Conservation (phyloP, 1,140 invertebrate genomes). For the Caerostris darwini region DNA sequence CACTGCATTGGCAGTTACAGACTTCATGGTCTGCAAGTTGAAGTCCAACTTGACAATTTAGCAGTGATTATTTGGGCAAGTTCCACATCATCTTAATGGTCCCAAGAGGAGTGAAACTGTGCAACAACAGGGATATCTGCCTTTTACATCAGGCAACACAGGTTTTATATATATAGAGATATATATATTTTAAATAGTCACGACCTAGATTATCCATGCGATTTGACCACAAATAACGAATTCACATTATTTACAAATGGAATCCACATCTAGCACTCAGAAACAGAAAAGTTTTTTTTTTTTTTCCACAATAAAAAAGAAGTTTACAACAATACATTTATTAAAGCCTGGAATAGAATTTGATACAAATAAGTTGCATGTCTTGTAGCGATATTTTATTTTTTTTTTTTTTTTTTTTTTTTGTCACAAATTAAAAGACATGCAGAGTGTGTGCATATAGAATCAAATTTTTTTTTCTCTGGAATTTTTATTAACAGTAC, state of each 20-base stretch:
- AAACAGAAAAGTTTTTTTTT: conserved; percentile 38
- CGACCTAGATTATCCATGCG: conserved; percentile 73
- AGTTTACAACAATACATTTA: conserved; percentile 76
- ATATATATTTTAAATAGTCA: conserved; percentile 50
- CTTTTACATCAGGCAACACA: conserved; percentile 58
- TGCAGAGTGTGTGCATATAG: conserved; percentile 58
- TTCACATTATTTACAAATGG: conserved; percentile 78
- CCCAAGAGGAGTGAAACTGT: conserved; percentile 77
- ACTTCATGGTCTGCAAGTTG: conserved; percentile 76
- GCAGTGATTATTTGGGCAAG: conserved; percentile 75
- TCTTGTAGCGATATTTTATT: conserved; percentile 50
- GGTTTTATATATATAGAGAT: neutral
- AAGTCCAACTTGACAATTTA: conserved; percentile 76
- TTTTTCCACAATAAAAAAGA: conserved; percentile 57
- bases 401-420: no score
- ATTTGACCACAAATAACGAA: conserved; percentile 75
- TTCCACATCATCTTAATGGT: conserved; percentile 76
- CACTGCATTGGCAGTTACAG: conserved; percentile 78
- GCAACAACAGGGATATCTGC: conserved; percentile 14
- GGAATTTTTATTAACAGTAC: neutral
- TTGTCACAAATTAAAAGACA: conserved; percentile 68
- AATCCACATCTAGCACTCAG: conserved; percentile 77
- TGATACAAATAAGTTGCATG: conserved; percentile 67
- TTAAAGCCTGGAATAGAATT: conserved; percentile 77
- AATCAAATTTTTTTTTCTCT: conserved; percentile 26